A percentile compares a stretch with the other conserved stretches of the same genome.
Conservation (phyloP, 2,888 invertebrate genomes). For the Plebejus anna region DNA sequence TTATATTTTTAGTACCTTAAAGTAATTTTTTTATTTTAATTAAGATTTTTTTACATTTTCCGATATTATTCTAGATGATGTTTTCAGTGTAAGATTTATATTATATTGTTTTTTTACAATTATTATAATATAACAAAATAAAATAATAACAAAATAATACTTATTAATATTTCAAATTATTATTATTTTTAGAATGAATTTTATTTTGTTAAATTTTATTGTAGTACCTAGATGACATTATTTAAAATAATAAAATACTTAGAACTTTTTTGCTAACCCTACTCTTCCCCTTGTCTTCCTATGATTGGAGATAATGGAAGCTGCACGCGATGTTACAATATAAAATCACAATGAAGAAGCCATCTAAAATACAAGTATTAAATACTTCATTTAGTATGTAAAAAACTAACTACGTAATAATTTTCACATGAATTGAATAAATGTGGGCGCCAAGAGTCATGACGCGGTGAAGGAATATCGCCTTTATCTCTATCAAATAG, state of each 20-base stretch:
- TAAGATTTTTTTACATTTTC: too few relatives aligned
- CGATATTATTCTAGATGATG: too few relatives aligned
- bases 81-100: too few relatives aligned
- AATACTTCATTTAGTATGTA: background rate
- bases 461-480: background rate
- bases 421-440: constrained; percentile 15
- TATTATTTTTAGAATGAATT: background rate
- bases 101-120: too few relatives aligned
- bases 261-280: background rate
- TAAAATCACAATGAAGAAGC: background rate
- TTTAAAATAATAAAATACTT: background rate
- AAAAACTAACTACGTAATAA: constrained; percentile 6
- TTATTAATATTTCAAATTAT: too few relatives aligned
- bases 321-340: background rate
- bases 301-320: constrained; percentile 12
- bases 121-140: too few relatives aligned
- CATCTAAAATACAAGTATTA: background rate
- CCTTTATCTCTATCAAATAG: constrained; percentile 5
- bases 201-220: background rate
- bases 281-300: constrained; percentile 7
- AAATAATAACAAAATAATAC: too few relatives aligned
- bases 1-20: too few relatives aligned
- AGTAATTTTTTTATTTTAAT: too few relatives aligned
- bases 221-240: background rate
- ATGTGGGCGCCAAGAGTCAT: background rate